phyloP scores from a whole-genome alignment of 2,113 vertebrate genomes.

The Talpa occidentalis region DNA sequence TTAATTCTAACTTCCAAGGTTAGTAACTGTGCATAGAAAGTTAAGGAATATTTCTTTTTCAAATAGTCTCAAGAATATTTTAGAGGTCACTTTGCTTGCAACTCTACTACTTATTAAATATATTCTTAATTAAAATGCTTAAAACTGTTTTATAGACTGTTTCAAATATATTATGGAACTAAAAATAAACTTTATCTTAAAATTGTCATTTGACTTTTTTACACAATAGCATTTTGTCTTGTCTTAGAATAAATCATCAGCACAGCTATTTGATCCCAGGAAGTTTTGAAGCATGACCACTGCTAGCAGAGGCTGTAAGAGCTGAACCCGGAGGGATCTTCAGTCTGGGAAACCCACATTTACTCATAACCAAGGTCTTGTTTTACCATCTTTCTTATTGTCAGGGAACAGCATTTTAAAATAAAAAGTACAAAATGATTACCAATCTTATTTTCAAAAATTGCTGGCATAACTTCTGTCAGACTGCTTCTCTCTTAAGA shows the following conservation, averaged over 20 bases:
- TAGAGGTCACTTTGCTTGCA: not conserved
- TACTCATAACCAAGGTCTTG: not conserved
- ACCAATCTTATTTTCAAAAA: not conserved
- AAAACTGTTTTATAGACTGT: not conserved
- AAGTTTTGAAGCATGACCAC: not conserved
- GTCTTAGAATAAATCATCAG: not conserved
- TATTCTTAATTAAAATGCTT: not conserved
- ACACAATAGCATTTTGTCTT: not conserved
- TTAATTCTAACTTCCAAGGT: not conserved
- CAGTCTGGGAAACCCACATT: not conserved
- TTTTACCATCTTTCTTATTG: not conserved
- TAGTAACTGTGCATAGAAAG: not conserved
- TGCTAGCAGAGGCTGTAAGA: not conserved
- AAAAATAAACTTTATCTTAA: not conserved
- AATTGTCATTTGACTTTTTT: not conserved
- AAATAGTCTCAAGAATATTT: not conserved
- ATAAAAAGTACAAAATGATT: not conserved
- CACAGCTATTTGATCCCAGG: not conserved
- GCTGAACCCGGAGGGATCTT: not conserved
- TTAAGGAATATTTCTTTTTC: not conserved
- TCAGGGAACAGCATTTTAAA: not conserved
- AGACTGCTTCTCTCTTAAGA: not conserved
- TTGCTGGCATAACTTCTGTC: not conserved
- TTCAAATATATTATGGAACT: not conserved
- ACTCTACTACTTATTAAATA: not conserved